Evolutionary conservation across 2,113 vertebrate species (phyloP), one percentile per base, ranked within the genome.

Genomic region (Caranx melampygus): DNA sequence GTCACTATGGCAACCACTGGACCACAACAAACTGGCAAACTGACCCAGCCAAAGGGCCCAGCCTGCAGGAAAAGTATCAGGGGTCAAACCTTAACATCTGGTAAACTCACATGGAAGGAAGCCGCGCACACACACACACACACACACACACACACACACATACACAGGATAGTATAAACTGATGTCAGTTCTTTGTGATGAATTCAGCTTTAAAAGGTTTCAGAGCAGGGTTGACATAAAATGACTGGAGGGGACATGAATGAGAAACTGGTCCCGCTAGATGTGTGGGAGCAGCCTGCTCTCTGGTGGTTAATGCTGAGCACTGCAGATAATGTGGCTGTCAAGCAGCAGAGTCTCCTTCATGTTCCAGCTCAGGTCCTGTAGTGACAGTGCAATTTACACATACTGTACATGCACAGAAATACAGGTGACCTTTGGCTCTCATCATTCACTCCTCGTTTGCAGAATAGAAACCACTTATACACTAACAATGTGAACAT

Each of bases 11-110:
- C 44, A 33, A 90, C 80, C 66, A 3, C 66, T 45, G 64, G 58
- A 75, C 70, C 37, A 35, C 44, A 75, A 72, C 42, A 64, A 5
- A 3, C 26, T 49, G 62, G 55, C n/a, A 16, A 42, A 16, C 61
- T 0, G 16, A 20, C 44, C 11, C 8, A 44, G 55, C 16, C 10
- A 26, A 26, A 26, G 26, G 26, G 26, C 26, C 26, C 8, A 44
- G 55, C 16, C 10, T 37, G 55, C 51, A 37, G 58, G 68, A 67
- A 72, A 68, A 61, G 42, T 45, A 21, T 2, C 37, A 55, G 51
- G 75, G 88, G 82, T 89, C 84, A 87, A 91, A 91, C 90, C 88
- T 88, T 60, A 83, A 76, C 54, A 72, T 86, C 75, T 13, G 42
- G 60, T 60, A 82, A 75, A 42, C 7, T n/a, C 11, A 13, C 2